Base-by-base conservation (phyloP, 1,140 invertebrate genomes). In the Leptopilina clavipes region DNA sequence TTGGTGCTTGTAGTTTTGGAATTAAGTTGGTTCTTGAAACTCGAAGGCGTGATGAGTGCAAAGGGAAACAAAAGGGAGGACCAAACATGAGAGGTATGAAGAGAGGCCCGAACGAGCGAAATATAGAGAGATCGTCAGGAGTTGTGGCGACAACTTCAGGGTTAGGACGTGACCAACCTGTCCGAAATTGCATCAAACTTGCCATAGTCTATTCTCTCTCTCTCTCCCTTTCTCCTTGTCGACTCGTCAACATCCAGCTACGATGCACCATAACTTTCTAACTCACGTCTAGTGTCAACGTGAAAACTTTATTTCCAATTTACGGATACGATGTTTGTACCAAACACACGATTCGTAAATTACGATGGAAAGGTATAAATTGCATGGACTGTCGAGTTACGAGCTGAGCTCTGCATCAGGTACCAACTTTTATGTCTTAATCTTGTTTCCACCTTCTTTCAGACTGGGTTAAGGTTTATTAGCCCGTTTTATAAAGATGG, bases 131-230 rank as follows among this genome's bases (percentile, higher is more conserved):
- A 18, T 56, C 54, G 54, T 56, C 54, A 12, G 18, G 18, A 59
- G 56, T 65, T 65, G 59, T 65, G 59, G 59, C 11, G 59, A 70
- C 75, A 82, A 79, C 77, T 80, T 73, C 43, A 54, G 75, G 70
- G 65, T 73, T 44, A 72, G 40, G 76, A 79, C 78, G 79, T 81
- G 81, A 82, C 77, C 81, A 79, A 79, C 77, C 56, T 80, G 77
- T 79, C 77, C 78, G 77, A 56, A 81, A 79, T 81, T 76, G 76
- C 79, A 79, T 75, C 76, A 76, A 80, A 84, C 77, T 81, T 79
- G 76, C 81, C 75, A 52, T 59, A 70, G 72, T 59, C 72, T 73
- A 43, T 77, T 77, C 76, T 65, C 59, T 40, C 37, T 40, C 37
- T 7, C 37, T 40, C 37, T 40, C 37, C 18, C 17, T 25, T 37